phyloP scores from a whole-genome alignment of 2,113 vertebrate genomes.

The Zosterops lateralis region DNA sequence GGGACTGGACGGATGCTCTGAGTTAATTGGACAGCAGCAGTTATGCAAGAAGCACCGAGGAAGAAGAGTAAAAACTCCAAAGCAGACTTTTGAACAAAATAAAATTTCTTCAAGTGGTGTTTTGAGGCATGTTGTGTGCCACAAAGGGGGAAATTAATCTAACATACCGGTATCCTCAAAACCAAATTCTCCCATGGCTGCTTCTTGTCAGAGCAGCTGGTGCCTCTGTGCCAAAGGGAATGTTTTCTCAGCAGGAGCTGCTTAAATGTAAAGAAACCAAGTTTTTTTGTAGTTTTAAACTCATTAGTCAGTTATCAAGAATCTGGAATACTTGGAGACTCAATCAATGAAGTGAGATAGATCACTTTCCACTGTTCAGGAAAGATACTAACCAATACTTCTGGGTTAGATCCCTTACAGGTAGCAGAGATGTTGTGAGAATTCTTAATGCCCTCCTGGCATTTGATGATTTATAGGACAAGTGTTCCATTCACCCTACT shows the following conservation, averaged over 20 bases:
- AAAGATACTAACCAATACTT: background rate
- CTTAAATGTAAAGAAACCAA: background rate
- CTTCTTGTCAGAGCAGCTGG: background rate
- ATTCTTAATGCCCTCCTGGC: background rate
- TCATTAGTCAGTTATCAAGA: constrained; percentile 3
- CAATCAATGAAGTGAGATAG: background rate
- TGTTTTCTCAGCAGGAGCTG: background rate
- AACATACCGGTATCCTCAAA: background rate
- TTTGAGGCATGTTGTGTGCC: background rate
- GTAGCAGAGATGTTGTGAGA: background rate
- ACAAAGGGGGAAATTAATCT: background rate
- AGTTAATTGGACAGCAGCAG: background rate
- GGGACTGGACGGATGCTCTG: background rate
- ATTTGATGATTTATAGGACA: background rate
- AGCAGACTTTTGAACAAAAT: background rate
- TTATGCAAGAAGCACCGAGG: fast-evolving
- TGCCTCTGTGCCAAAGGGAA: background rate
- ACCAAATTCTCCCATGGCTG: background rate
- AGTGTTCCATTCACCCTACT: background rate
- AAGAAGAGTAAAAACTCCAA: background rate
- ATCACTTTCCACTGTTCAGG: background rate
- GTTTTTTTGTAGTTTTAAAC: background rate
- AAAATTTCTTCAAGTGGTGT: background rate
- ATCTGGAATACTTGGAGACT: background rate
- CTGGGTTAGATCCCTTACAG: background rate